A percentile compares a stretch with the other conserved stretches of the same genome.
phyloP scores from a whole-genome alignment of 2,888 invertebrate species.

The Biston betularia region DNA sequence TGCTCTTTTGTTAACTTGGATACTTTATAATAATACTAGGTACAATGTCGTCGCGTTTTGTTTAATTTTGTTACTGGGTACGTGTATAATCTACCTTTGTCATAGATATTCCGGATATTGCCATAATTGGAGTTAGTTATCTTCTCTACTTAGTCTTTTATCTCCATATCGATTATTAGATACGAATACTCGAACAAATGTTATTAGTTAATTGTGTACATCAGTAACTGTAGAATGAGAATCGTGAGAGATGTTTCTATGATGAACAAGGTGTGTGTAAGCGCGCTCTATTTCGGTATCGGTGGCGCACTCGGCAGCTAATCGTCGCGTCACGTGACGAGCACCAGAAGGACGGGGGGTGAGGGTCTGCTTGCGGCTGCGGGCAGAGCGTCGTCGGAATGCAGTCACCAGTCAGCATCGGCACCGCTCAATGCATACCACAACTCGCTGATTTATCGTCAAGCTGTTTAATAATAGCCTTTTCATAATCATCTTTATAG shows the following conservation, averaged over 20 bases:
- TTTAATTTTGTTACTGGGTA: background rate
- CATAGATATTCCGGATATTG: background rate
- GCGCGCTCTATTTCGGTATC: slow-evolving; percentile 83
- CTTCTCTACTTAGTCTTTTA: background rate
- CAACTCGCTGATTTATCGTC: slow-evolving; percentile 75
- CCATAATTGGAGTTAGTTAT: background rate
- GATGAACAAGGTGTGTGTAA: slow-evolving; percentile 64
- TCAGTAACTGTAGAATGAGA: slow-evolving; percentile 47
- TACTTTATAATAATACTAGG: background rate
- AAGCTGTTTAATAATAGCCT: slow-evolving; percentile 49
- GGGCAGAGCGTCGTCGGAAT: slow-evolving; percentile 72
- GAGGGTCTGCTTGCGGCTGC: slow-evolving; percentile 62
- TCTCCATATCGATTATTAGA: too few species aligned
- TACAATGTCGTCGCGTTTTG: background rate
- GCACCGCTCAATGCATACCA: slow-evolving; percentile 72
- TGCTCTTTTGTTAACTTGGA: background rate
- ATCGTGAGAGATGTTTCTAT: slow-evolving; percentile 69
- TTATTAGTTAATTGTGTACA: background rate
- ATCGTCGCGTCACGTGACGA: slow-evolving; percentile 84
- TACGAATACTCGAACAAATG: too few species aligned
- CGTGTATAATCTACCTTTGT: background rate
- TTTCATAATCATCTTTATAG: slow-evolving; percentile 22
- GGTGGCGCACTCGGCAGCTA: slow-evolving; percentile 83
- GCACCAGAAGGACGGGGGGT: slow-evolving; percentile 82
- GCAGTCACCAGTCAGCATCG: slow-evolving; percentile 69